Conservation (phyloP, 2,888 invertebrate species). For the Chrysina gloriosa region DNA sequence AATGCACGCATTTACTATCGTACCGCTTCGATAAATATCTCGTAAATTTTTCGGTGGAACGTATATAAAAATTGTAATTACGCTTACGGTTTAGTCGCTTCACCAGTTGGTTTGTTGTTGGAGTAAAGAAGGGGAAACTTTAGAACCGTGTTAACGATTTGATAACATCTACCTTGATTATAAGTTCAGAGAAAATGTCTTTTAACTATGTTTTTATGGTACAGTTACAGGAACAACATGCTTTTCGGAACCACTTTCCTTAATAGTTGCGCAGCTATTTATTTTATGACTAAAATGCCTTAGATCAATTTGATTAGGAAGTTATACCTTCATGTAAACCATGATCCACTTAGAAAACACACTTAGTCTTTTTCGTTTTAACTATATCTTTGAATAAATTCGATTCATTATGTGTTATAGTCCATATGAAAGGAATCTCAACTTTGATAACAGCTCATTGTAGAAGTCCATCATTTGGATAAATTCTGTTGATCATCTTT, state of each 20-base stretch:
- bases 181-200: background rate
- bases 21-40: background rate
- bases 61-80: conserved; percentile 14
- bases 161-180: conserved; percentile 12
- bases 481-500: too few species aligned
- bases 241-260: background rate
- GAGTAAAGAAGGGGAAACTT: background rate
- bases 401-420: too few species aligned
- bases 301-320: background rate
- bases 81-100: conserved; percentile 6
- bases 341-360: too few species aligned
- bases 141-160: conserved; percentile 4
- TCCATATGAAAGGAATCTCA: too few species aligned
- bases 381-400: too few species aligned
- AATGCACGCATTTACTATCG: conserved; percentile 18
- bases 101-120: background rate
- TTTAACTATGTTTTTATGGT: background rate
- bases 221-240: background rate
- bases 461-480: too few species aligned
- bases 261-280: background rate
- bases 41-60: conserved; percentile 5
- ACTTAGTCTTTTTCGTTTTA: too few species aligned
- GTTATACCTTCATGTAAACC: too few species aligned
- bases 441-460: too few species aligned
- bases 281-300: background rate